Conservation (phyloP, 2,797 vertebrate species). For the Molossus alvarezi region DNA sequence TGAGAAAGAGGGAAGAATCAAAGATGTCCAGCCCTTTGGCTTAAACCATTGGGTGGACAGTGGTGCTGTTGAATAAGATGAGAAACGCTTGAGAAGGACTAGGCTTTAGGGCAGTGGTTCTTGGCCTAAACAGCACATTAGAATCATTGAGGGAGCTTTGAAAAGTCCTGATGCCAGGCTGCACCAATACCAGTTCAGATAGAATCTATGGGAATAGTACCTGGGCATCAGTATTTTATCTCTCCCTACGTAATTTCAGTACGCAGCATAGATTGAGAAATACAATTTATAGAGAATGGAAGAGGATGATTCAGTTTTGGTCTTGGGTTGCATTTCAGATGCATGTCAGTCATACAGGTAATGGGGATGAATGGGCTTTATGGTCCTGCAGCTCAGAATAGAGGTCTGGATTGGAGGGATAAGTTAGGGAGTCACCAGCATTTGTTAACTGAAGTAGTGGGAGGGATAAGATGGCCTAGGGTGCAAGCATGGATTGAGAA, state of each 20-base stretch:
- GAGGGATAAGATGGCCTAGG: neutral
- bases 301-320: neutral
- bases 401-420: neutral
- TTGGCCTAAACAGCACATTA: neutral
- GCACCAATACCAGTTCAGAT: neutral
- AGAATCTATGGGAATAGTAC: neutral
- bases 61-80: neutral
- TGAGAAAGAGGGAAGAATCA: neutral
- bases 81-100: neutral
- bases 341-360: neutral
- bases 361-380: neutral
- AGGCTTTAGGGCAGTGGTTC: neutral
- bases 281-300: neutral
- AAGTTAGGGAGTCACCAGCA: neutral
- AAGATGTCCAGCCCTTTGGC: neutral
- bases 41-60: neutral
- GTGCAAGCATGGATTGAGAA: neutral
- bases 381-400: constrained; percentile 3
- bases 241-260: neutral
- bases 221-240: neutral
- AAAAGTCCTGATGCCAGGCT: neutral
- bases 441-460: neutral
- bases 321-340: neutral
- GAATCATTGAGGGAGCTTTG: neutral
- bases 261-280: neutral